Base-by-base conservation (phyloP, 2,113 vertebrate genomes). In the Castor canadensis region DNA sequence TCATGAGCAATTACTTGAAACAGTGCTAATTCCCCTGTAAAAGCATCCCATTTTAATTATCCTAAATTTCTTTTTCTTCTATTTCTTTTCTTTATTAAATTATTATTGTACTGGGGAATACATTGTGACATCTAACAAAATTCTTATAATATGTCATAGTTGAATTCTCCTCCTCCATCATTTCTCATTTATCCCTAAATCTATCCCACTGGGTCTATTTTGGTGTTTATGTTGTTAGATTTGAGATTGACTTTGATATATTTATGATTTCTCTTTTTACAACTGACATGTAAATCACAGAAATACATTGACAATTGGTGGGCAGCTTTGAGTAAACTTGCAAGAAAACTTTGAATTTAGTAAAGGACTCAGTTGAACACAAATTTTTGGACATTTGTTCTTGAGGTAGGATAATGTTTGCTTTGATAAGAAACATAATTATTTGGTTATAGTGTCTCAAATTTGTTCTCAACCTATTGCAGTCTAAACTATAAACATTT, bases 401-500 rank as follows among this genome's bases (percentile, higher is more conserved):
- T 12, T 91, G 28, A 35, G 47, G 40, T 85, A 24, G 19, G 1
- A 64, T 35, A 24, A 15, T 60, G 20, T 84, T 66, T n/a, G 43
- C 79, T 92, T 30, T 79, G 62, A 40, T 79, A 91, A 86, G 11
- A 32, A 72, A 38, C 30, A 35, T 43, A 49, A 82, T 73, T 20
- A 75, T 54, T 80, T n/a, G n/a, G 8, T 80, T 81, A 38, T 49
- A 90, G 38, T 76, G 32, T 76, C 12, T 80, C 76, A 40, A 67
- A 71, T 90, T 91, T 94, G 40, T 32, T 95, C 83, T 87, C 66
- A 72, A 66, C 92, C 8, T 90, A 40, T n/a, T 71, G 35, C 9
- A 89, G 35, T 1, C 47, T 89, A 95, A 81, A 52, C n/a, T 79
- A 88, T 83, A 71, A 35, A 13, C 22, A 40, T 40, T 40, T 71